Evolutionary conservation across 2,113 vertebrate genomes (phyloP).

Genomic region (Muscicapa adusta): DNA sequence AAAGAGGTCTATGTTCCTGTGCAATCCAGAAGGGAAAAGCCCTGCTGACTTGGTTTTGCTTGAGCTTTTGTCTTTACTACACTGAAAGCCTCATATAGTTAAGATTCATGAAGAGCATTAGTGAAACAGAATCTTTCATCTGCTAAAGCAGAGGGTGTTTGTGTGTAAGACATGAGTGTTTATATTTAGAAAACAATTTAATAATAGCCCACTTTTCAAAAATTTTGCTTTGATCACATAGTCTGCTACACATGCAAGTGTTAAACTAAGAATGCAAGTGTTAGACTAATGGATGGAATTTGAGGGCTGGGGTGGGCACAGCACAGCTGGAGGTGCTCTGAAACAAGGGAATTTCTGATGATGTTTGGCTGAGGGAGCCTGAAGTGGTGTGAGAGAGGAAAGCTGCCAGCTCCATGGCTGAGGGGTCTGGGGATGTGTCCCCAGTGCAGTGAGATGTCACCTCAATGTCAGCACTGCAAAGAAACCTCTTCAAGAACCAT

Average conservation of each 20-base stretch:
- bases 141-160: background rate
- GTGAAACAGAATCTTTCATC: slow-evolving; percentile 12
- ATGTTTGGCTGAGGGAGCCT: background rate
- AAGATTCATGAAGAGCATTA: slow-evolving; percentile 31
- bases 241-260: background rate
- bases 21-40: slow-evolving; percentile 67
- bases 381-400: background rate
- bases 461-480: background rate
- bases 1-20: slow-evolving; percentile 53
- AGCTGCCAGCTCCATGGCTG: background rate
- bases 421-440: background rate
- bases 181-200: background rate
- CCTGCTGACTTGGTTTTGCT: slow-evolving; percentile 51
- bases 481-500: background rate
- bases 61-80: slow-evolving; percentile 50
- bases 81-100: slow-evolving; percentile 62
- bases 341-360: background rate
- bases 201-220: background rate
- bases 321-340: rapidly evolving
- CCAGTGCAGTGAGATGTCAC: background rate
- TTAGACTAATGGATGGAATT: background rate
- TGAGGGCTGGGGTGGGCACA: background rate
- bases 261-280: background rate
- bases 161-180: background rate
- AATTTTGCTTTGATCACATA: background rate